These are phyloP conservation scores for Calliopum simillimum DNA, from an alignment of 2,888 invertebrate genomes.

Conservation along the genomic window DNA sequence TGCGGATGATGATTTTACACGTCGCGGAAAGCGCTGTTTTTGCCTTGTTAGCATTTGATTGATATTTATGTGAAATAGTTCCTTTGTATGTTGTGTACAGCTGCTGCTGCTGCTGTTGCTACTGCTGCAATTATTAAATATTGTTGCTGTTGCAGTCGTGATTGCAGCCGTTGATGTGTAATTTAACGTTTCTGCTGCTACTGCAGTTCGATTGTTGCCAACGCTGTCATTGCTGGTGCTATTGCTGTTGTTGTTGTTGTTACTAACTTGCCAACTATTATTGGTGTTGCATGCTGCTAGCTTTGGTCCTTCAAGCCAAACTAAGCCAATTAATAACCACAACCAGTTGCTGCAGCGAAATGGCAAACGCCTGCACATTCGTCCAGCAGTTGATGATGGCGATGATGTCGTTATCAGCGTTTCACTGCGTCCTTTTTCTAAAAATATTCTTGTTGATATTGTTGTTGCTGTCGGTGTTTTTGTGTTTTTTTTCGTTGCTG, in stretches of 20 bases:
- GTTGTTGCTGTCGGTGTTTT: neutral
- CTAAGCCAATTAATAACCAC: conserved; percentile 62
- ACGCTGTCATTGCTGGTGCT: conserved; percentile 39
- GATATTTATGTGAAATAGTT: neutral
- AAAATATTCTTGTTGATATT: neutral
- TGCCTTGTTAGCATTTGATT: neutral
- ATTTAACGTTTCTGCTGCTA: neutral
- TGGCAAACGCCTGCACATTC: conserved; percentile 40
- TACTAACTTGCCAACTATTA: conserved; percentile 32
- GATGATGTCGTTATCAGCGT: too few species aligned
- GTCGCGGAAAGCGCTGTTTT: neutral
- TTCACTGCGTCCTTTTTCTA: neutral
- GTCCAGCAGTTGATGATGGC: neutral
- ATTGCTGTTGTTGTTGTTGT: conserved; percentile 42
- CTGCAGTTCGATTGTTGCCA: conserved; percentile 38
- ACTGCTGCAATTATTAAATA: conserved; percentile 24
- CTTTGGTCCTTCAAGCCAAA: conserved; percentile 63
- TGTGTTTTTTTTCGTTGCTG: neutral
- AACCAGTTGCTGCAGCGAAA: conserved; percentile 54
- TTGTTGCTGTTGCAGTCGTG: conserved; percentile 19
- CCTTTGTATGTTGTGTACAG: neutral
- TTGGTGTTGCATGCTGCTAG: conserved; percentile 59
- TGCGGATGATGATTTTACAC: neutral
- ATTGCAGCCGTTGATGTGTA: neutral
- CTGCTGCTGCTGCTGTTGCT: conserved; percentile 27